These are phyloP conservation scores for Leptobrachium leishanense DNA, from an alignment of 2,113 vertebrate species.

Conservation along the genomic window DNA sequence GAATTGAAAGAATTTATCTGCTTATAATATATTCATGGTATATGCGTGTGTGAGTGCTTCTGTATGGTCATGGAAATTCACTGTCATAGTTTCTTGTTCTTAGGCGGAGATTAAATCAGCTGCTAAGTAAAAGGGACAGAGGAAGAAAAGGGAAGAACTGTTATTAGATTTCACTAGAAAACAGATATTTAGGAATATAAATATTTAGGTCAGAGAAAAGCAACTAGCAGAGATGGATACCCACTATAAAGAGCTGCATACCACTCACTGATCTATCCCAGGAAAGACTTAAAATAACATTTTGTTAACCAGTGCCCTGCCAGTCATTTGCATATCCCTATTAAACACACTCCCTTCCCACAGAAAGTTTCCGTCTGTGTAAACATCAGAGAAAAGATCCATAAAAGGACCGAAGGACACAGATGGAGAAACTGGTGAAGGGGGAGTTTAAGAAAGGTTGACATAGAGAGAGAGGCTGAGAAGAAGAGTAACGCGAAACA, in stretches of 20 bases:
- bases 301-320: not conserved
- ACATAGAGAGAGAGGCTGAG: not conserved
- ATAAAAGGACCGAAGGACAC: constrained; percentile 17
- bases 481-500: not conserved
- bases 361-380: constrained; percentile 9
- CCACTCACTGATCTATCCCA: not conserved
- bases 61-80: too few species aligned
- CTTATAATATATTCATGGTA: too few species aligned
- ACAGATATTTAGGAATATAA: not conserved
- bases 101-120: too few species aligned
- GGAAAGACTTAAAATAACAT: not conserved
- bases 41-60: too few species aligned
- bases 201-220: not conserved
- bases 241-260: not conserved
- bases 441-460: not conserved
- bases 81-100: too few species aligned
- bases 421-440: not conserved
- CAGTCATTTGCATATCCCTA: not conserved
- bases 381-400: constrained; percentile 20
- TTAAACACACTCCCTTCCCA: not conserved
- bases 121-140: too few species aligned
- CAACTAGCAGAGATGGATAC: not conserved
- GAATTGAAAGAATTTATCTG: too few species aligned
- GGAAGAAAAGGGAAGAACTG: not conserved
- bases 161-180: not conserved